Evolutionary conservation across 2,797 vertebrate genomes (phyloP).

Genomic region (Betta splendens): DNA sequence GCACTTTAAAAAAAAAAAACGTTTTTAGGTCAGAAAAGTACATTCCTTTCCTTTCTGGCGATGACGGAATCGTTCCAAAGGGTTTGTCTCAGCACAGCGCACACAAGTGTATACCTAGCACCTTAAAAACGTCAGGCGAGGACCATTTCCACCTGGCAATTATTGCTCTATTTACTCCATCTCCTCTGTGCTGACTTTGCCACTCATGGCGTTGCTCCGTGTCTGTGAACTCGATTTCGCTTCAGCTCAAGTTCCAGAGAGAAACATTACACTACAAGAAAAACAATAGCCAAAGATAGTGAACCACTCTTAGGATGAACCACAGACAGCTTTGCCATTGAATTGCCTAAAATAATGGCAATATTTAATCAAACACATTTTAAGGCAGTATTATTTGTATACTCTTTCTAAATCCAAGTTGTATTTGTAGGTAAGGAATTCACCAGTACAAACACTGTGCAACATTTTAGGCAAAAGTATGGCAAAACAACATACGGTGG

Average conservation of each 20-base stretch:
- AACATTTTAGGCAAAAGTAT: constrained; percentile 70
- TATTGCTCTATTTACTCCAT: constrained; percentile 84
- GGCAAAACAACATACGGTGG: constrained; percentile 61
- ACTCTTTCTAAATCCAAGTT: constrained; percentile 47
- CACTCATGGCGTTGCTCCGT: constrained; percentile 44
- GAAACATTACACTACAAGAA: constrained; percentile 50
- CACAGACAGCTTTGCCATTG: constrained; percentile 57
- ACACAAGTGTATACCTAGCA: constrained; percentile 72
- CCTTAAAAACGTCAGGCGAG: constrained; percentile 72
- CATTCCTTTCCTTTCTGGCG: constrained; percentile 40
- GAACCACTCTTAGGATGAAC: constrained; percentile 49
- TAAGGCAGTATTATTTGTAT: constrained; percentile 80
- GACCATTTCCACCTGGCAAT: constrained; percentile 76
- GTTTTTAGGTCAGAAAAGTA: constrained; percentile 43
- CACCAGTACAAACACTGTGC: constrained; percentile 51
- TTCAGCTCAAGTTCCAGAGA: constrained; percentile 62
- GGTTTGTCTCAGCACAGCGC: constrained; percentile 52
- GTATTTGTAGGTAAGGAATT: constrained; percentile 46
- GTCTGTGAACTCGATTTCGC: constrained; percentile 51
- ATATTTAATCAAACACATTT: constrained; percentile 68
- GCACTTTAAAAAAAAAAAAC: constrained; percentile 26
- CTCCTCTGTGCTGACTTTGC: constrained; percentile 46
- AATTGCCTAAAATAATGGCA: constrained; percentile 68
- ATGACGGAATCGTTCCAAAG: constrained; percentile 57
- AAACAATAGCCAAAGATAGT: constrained; percentile 36